Percentiles rank a stretch among this genome's conserved stretches.
Evolutionary conservation across 2,797 vertebrate genomes (phyloP).

Genomic region (Borostomias antarcticus): DNA sequence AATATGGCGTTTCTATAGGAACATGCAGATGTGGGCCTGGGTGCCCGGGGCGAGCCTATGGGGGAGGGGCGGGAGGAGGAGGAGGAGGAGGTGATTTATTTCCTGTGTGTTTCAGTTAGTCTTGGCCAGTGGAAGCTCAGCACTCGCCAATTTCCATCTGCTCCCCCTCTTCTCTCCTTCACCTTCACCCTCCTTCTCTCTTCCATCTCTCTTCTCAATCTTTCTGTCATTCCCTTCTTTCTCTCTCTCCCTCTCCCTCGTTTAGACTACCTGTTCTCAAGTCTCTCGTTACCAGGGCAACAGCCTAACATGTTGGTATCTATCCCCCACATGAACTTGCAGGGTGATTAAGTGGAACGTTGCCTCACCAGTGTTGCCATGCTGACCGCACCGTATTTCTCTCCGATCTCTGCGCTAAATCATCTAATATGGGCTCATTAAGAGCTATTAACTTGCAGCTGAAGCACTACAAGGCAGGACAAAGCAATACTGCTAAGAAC

Average conservation of each 20-base stretch:
- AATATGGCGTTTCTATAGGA: slow-evolving; percentile 66
- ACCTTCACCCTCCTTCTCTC: slow-evolving; percentile 24
- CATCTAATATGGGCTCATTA: slow-evolving; percentile 30
- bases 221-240: slow-evolving; percentile 7
- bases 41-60: slow-evolving; percentile 28
- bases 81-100: slow-evolving; percentile 66
- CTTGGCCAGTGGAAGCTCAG: slow-evolving; percentile 58
- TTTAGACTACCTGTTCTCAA: neutral
- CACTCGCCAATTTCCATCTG: slow-evolving; percentile 62
- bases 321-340: slow-evolving; percentile 43
- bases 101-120: slow-evolving; percentile 69
- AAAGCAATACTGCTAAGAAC: neutral
- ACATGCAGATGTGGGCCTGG: slow-evolving; percentile 66
- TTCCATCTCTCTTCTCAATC: slow-evolving; percentile 18
- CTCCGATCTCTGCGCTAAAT: slow-evolving; percentile 28
- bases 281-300: slow-evolving; percentile 40
- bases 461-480: neutral
- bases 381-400: neutral
- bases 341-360: slow-evolving; percentile 39
- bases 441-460: slow-evolving; percentile 29
- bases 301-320: slow-evolving; percentile 40
- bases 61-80: slow-evolving; percentile 23
- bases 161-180: slow-evolving; percentile 20
- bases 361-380: neutral
- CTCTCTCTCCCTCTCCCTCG: neutral